Evolutionary conservation across 2,113 vertebrate species (phyloP).

Genomic region (Himantopus leucocephalus): DNA sequence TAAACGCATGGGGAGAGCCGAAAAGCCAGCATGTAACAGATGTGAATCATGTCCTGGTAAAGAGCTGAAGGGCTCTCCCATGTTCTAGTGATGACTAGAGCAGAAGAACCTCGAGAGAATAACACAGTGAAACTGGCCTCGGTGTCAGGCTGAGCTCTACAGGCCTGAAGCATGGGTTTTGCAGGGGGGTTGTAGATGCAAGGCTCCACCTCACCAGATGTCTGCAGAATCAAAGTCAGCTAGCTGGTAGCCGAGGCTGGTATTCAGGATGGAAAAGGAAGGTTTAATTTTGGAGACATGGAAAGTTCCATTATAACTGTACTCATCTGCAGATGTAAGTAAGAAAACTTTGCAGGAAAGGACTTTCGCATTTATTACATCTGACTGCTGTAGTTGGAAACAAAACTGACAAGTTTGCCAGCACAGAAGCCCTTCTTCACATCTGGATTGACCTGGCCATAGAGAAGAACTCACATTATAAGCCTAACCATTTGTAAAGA

Average conservation of each 20-base stretch:
- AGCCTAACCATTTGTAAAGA: background rate
- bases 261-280: background rate
- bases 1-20: background rate
- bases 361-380: background rate
- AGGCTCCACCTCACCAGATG: background rate
- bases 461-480: background rate
- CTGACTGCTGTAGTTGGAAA: background rate
- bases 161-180: background rate
- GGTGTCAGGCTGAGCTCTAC: background rate
- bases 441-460: background rate
- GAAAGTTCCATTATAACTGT: background rate
- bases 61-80: background rate
- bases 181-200: background rate
- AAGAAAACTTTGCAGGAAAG: background rate
- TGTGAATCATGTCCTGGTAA: background rate
- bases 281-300: background rate
- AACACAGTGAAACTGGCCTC: background rate
- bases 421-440: background rate
- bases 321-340: background rate
- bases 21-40: background rate
- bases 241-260: background rate
- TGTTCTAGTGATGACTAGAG: background rate
- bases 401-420: background rate
- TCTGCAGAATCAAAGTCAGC: background rate
- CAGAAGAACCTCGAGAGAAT: background rate